These are phyloP conservation scores for Artibeus lituratus DNA, from an alignment of 2,797 vertebrate genomes.

Conservation along the genomic window DNA sequence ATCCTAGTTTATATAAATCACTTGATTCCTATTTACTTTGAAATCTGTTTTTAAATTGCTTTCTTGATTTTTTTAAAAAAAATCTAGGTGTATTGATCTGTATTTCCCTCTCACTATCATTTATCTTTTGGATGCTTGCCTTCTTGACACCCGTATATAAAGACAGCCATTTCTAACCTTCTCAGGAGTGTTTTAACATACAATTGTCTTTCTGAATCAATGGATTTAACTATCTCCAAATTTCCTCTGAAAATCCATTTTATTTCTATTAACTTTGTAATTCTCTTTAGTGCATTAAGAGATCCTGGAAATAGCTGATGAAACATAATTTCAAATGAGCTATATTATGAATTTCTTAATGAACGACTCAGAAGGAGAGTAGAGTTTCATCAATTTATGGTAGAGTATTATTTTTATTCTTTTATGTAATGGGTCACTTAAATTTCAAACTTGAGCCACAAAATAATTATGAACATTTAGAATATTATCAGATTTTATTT, in stretches of 20 bases:
- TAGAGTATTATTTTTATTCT: neutral
- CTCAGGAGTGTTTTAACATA: neutral
- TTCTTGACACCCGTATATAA: neutral
- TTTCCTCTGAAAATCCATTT: conserved; percentile 46
- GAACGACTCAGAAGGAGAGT: neutral
- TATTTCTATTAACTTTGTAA: conserved; percentile 52
- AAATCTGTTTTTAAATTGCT: conserved; percentile 46
- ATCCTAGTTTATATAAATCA: conserved; percentile 50
- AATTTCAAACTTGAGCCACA: neutral
- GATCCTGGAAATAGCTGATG: conserved; percentile 27
- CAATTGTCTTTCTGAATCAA: conserved; percentile 43
- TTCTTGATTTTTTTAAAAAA: conserved; percentile 34
- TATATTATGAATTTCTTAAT: conserved; percentile 28
- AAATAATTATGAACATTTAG: conserved; percentile 5
- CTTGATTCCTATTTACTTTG: conserved; percentile 44
- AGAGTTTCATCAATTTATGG: neutral
- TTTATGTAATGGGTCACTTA: neutral
- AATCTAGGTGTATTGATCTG: conserved; percentile 48
- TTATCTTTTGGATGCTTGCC: conserved; percentile 25
- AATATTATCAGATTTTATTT: neutral
- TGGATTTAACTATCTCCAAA: conserved; percentile 40
- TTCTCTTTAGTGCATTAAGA: conserved; percentile 41
- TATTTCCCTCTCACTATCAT: conserved; percentile 39
- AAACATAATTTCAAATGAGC: conserved; percentile 31
- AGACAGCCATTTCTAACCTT: neutral